Conservation (phyloP, 2,113 vertebrate species). For the Ailuropoda melanoleuca region DNA sequence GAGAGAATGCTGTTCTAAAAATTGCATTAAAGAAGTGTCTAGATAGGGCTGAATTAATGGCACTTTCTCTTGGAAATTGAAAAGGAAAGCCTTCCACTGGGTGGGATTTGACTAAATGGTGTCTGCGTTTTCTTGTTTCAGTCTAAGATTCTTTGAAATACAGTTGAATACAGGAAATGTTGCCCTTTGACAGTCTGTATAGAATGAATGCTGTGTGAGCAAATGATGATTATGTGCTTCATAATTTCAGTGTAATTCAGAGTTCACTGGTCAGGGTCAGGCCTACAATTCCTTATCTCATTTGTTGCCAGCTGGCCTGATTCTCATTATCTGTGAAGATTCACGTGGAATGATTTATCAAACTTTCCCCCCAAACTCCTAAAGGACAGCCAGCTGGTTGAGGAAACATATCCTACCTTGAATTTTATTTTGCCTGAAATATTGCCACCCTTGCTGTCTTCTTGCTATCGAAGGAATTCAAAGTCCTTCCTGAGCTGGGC, state of each 20-base stretch:
- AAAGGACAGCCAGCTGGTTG: constrained; percentile 22
- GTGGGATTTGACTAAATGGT: neutral
- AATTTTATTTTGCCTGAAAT: constrained; percentile 51
- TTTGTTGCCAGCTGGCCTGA: constrained; percentile 48
- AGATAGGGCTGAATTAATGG: neutral
- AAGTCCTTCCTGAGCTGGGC: neutral
- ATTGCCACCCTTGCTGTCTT: neutral
- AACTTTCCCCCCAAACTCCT: constrained; percentile 24
- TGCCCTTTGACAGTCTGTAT: constrained; percentile 30
- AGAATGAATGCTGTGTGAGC: neutral
- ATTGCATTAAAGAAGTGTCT: neutral
- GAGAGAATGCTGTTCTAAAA: constrained; percentile 26
- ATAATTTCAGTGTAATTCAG: constrained; percentile 61
- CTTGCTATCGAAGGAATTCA: neutral
- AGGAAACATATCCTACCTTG: constrained; percentile 19
- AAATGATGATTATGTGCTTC: constrained; percentile 55
- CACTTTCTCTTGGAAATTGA: neutral
- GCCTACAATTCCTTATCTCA: constrained; percentile 56
- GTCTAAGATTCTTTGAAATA: constrained; percentile 30
- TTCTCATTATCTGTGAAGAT: constrained; percentile 67
- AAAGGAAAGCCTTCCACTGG: constrained; percentile 9
- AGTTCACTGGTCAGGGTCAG: constrained; percentile 61
- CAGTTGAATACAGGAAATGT: neutral
- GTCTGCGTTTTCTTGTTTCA: neutral
- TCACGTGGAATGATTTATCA: constrained; percentile 53